These are phyloP conservation scores for Ceratosolen fusciceps DNA, from an alignment of 1,140 invertebrate genomes.

Conservation along the genomic window DNA sequence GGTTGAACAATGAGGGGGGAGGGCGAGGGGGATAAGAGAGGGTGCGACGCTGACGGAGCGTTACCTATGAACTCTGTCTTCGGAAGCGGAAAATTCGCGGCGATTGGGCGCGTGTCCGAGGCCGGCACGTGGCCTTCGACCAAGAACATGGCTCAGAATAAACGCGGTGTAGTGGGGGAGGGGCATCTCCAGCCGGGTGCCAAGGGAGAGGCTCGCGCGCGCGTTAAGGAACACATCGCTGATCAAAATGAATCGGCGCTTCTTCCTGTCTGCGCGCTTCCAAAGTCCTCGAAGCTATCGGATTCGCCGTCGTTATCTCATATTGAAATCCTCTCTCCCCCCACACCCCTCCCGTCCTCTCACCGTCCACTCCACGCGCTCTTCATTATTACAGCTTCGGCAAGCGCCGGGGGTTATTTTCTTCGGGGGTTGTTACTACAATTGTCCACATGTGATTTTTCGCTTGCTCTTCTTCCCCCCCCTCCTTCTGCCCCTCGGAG, in stretches of 20 bases:
- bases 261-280: neutral
- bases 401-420: too few species aligned
- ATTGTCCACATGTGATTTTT: too few species aligned
- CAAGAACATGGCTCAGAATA: neutral
- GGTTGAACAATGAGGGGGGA: too few species aligned
- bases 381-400: too few species aligned
- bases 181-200: constrained; percentile 9
- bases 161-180: neutral
- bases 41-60: too few species aligned
- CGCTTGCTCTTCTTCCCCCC: too few species aligned
- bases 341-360: neutral
- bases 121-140: constrained; percentile 2
- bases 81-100: constrained; percentile 43
- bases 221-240: neutral
- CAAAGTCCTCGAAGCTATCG: neutral
- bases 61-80: constrained; percentile 19
- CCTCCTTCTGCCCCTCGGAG: too few species aligned
- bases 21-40: too few species aligned
- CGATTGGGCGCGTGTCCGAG: constrained; percentile 33
- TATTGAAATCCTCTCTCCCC: neutral
- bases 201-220: constrained; percentile 26
- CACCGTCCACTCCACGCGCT: too few species aligned
- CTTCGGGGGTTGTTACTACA: too few species aligned
- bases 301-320: constrained; percentile 4
- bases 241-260: constrained; percentile 41